Base-by-base conservation (phyloP, 2,113 vertebrate genomes). In the Xyliphius kryptos region DNA sequence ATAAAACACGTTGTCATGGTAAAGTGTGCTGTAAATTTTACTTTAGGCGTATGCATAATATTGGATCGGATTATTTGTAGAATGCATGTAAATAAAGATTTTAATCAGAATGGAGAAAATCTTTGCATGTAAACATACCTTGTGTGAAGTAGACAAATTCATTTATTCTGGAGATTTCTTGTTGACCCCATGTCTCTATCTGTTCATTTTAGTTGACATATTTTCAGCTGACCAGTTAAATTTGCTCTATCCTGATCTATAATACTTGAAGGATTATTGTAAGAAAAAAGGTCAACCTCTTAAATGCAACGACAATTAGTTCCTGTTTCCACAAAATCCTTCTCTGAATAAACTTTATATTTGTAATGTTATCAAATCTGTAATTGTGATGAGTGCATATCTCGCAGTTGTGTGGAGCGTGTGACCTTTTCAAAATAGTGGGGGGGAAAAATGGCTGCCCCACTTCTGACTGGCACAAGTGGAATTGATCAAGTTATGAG, bases 341-440 rank as follows among this genome's bases (percentile, higher is more conserved):
- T 70, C 65, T 73, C 59, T 53, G 56, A 78, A 78, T 80, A 78
- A 78, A 76, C 51, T 50, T 72, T 77, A 77, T 53, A 56, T 10
- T 38, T 32, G 37, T 16, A 41, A 10, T 37, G n/a, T n/a, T 43
- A 49, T 49, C 36, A 53, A 19, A 48, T 72, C 22, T 73, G 14
- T 44, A 7, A 60, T 56, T 65, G 37, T 36, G 40, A 37, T 19
- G 40, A 15, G 20, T 13, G 9, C n/a, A 37, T n/a, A 47, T n/a
- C 7, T 17, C n/a, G 20, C 22, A 55, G 22, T 22, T 12, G 17
- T 58, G 47, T 55, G 20, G 3, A 10, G 11, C 47, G 46, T 67
- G 36, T 59, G 64, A 67, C 56, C 12, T 60, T 59, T 60, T 44
- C 21, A 26, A 38, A 61, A 50, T 49, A 4, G 26, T n/a, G n/a